Base-by-base conservation (phyloP, 2,797 vertebrate species). In the Anguilla pacifica region DNA sequence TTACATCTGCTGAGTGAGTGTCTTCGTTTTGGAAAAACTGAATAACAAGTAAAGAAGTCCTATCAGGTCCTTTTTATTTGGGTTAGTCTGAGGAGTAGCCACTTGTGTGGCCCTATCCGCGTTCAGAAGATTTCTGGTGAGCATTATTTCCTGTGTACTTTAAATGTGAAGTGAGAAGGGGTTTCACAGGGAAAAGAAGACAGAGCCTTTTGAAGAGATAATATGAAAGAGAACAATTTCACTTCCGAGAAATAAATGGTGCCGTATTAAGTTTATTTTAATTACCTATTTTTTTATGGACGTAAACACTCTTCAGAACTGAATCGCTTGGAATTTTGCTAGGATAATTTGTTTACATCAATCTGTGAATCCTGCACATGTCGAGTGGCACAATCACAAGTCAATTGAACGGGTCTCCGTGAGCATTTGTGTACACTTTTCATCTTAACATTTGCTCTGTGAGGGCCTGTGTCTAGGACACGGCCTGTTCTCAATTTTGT, bases 121-220 rank as follows among this genome's bases (percentile, higher is more conserved):
- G 7, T n/a, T 82, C 11, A 82, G 9, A 19, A 46, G 79, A 82
- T n/a, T 82, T 51, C 79, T 82, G 43, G 46, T 49, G 79, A 82
- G 46, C 79, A 82, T 82, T 51, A 82, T 82, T 82, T 82, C 79
- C 46, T 82, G 79, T 82, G 43, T 82, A 82, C 7, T 82, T 82
- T 82, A n/a, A 82, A 51, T 51, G 46, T 82, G 79, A 82, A n/a
- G 79, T 13, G 1, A 51, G 79, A 82, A 46, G 43, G 46, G 79
- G 43, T 82, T 82, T 82, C 22, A 22, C 7, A 46, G 22, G 79
- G 46, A 28, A 25, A 19, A 17, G 46, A 25, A 46, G 19, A 82
- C 19, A 49, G 46, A 19, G 39, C 74, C 39, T 43, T 0, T 77
- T 77, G 74, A 46, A 51, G 79, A 82, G 43, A 51, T 82, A 82